Conservation (phyloP, 1,140 invertebrate genomes). For the Elysia chlorotica region DNA sequence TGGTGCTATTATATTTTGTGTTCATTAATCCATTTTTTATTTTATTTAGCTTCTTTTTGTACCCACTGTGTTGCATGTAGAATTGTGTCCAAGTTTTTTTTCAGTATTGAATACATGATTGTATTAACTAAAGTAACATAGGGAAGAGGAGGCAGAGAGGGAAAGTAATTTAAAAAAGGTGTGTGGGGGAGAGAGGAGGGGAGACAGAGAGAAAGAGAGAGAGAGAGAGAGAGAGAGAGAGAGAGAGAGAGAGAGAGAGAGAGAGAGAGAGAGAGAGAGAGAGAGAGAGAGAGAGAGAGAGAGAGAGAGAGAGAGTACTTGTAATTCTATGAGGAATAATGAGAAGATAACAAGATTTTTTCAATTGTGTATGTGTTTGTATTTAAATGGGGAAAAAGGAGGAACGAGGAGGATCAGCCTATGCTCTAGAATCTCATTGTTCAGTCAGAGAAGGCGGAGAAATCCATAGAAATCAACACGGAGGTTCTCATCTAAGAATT, state of each 20-base stretch:
- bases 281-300: neutral
- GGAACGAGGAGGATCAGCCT: constrained; percentile 34
- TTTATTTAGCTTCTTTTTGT: too few relatives aligned
- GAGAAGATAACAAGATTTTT: neutral
- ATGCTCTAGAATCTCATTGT: constrained; percentile 45
- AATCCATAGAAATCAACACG: too few relatives aligned
- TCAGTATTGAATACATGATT: neutral
- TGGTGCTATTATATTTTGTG: too few relatives aligned
- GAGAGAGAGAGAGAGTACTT: neutral
- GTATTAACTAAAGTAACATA: neutral
- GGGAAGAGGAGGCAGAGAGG: neutral
- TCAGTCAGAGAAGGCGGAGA: too few relatives aligned
- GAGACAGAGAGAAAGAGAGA: neutral
- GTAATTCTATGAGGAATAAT: neutral
- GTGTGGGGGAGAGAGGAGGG: neutral
- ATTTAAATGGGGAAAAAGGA: neutral
- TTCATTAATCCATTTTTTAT: too few relatives aligned
- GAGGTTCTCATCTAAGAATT: too few relatives aligned
- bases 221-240: neutral
- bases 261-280: constrained; percentile 11
- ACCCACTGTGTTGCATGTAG: too few relatives aligned
- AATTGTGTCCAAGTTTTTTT: neutral
- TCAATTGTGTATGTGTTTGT: neutral
- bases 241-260: constrained; percentile 14
- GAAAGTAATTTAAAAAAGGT: neutral